Percentiles rank a stretch among this genome's conserved stretches.
These are phyloP conservation scores for Blastobasis lacticolella DNA, from an alignment of 2,888 invertebrate genomes.

Conservation along the genomic window DNA sequence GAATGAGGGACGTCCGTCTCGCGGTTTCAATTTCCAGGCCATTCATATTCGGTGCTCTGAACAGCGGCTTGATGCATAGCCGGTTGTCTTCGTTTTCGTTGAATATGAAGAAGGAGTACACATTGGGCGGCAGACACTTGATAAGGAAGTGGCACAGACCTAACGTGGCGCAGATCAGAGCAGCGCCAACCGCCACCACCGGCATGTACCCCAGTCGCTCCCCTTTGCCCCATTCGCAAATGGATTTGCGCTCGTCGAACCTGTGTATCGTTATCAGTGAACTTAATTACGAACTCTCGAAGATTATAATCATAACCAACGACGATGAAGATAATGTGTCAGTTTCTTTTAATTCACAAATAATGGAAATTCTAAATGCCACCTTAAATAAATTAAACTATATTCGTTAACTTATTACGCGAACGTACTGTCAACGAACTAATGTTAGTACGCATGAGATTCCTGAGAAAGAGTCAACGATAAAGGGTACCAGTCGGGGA, in stretches of 20 bases:
- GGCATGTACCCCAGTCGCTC: constrained; percentile 1
- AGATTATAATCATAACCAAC: too few species aligned
- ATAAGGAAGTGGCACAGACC: constrained; percentile 40
- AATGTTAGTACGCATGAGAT: too few species aligned
- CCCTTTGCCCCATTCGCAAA: constrained; percentile 5
- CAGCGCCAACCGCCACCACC: constrained; percentile 1
- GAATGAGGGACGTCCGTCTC: constrained; percentile 38
- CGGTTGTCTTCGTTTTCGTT: constrained; percentile 62
- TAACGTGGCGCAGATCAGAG: constrained; percentile 31
- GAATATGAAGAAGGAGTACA: constrained; percentile 58
- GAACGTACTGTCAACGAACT: too few species aligned
- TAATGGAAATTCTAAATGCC: too few species aligned
- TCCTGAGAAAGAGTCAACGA: too few species aligned
- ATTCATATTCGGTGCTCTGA: constrained; percentile 18
- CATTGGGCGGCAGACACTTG: constrained; percentile 42
- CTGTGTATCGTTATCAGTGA: neutral
- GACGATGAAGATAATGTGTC: too few species aligned
- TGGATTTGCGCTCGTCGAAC: constrained; percentile 12
- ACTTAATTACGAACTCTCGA: too few species aligned
- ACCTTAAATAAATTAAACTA: too few species aligned
- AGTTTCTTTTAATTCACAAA: too few species aligned
- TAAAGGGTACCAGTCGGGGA: constrained; percentile 42
- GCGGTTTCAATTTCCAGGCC: constrained; percentile 19
- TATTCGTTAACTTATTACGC: too few species aligned
- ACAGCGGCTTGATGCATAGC: constrained; percentile 39